phyloP scores from a whole-genome alignment of 2,113 vertebrate genomes.

The Nerophis ophidion region DNA sequence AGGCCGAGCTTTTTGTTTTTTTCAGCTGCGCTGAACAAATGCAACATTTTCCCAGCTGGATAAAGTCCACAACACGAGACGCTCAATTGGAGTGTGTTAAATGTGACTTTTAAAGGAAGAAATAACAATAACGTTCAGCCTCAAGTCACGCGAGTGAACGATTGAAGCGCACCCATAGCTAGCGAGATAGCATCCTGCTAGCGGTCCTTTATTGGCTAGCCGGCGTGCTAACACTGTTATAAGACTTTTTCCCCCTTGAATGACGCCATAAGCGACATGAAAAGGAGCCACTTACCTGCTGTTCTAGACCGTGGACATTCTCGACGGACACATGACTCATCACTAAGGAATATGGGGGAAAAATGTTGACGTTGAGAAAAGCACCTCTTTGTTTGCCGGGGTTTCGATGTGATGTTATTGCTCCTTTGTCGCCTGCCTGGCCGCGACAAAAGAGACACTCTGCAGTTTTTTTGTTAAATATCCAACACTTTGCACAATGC shows the following conservation, averaged over 20 bases:
- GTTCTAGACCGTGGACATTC: conserved; percentile 93
- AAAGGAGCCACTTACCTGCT: conserved; percentile 80
- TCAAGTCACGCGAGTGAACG: accelerated
- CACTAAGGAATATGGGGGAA: conserved; percentile 85
- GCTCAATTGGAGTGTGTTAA: neutral
- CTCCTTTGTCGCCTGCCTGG: conserved; percentile 23
- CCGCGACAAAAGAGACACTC: conserved; percentile 25
- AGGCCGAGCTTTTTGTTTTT: neutral
- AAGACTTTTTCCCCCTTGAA: conserved; percentile 8
- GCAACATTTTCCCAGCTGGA: neutral
- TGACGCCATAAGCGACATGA: conserved; percentile 1
- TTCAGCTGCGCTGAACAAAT: neutral
- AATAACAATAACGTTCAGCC: neutral
- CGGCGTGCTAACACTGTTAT: conserved; percentile 37
- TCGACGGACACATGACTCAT: conserved; percentile 99
- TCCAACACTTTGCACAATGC: conserved; percentile 12
- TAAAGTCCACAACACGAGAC: neutral
- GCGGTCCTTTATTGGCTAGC: conserved; percentile 33
- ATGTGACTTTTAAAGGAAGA: neutral
- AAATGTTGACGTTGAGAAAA: conserved; percentile 69
- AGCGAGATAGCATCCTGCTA: conserved; percentile 51
- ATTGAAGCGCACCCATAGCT: conserved; percentile 45
- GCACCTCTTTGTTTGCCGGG: conserved; percentile 72
- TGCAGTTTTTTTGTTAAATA: conserved; percentile 3
- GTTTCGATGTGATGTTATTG: conserved; percentile 48